Evolutionary conservation across 2,797 vertebrate species (phyloP), one percentile per base, ranked within the genome.

Genomic region (Scyliorhinus canicula): DNA sequence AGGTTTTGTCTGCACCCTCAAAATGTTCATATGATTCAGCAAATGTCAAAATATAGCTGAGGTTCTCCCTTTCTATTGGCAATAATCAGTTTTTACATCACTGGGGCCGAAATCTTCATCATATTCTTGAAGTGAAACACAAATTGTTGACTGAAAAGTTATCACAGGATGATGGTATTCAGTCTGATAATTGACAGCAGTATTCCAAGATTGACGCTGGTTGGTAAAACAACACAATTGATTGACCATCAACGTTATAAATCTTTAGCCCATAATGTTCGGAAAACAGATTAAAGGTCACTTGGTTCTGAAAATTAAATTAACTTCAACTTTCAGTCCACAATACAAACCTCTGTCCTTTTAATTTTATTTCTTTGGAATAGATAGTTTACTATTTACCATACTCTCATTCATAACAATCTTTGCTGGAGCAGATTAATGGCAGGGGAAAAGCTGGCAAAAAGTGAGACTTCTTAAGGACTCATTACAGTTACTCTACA

Each of bases 401-500:
- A 31, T 14, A 55, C 26, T 31, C 9, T 86, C 84, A 55, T 28
- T 86, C 3, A 24, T 82, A 82, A 82, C 24, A 24, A 82, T 82
- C 79, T 86, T 55, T 86, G 84, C 50, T 52, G 19, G 84, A 55
- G 50, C 11, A 86, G 28, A 86, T 86, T 86, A 28, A 55, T 86
- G 11, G 28, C 47, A 86, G 35, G 84, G 3, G 26, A 14, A 52
- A 86, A 86, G 28, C 79, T 82, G 44, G 47, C 79, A 82, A 21
- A 82, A 82, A 44, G 79, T 82, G 50, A 86, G 84, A 86, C 55
- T 55, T 86, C 84, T 55, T 86, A 86, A 86, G 77, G 16, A 44
- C 21, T 82, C 44, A 44, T 47, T 44, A 47, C 19, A 52, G 47
- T 28, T 86, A 50, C 11, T 86, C 26, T 86, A 86, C 84, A 86